These are phyloP conservation scores for Tachina fera DNA, from an alignment of 2,888 invertebrate genomes.

Conservation along the genomic window DNA sequence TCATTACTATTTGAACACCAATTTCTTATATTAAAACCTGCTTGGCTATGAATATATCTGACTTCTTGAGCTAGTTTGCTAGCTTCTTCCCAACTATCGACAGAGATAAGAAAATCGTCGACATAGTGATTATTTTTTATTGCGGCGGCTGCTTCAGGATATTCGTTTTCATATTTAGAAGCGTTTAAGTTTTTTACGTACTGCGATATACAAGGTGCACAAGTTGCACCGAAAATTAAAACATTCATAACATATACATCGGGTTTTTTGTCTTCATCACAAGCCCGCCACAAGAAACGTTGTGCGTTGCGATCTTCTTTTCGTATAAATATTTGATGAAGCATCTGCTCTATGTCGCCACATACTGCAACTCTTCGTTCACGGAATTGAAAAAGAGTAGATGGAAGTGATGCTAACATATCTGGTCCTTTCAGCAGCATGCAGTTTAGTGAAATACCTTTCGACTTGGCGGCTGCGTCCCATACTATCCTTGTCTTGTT, in stretches of 20 bases:
- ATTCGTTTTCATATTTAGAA: background rate
- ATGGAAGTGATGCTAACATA: conserved; percentile 59
- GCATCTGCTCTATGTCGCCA: conserved; percentile 70
- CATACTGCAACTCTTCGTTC: conserved; percentile 53
- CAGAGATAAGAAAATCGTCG: background rate
- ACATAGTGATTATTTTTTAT: conserved; percentile 39
- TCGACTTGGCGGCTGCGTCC: conserved; percentile 54
- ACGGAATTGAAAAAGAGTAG: conserved; percentile 66
- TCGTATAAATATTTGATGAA: conserved; percentile 8
- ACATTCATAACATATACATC: conserved; percentile 3
- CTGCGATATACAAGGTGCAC: conserved; percentile 11
- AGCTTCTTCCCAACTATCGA: background rate
- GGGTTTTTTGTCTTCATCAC: background rate
- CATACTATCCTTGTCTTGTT: conserved; percentile 57
- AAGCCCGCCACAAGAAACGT: background rate
- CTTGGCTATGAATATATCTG: background rate
- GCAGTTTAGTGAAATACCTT: conserved; percentile 64
- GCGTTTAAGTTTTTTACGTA: conserved; percentile 11
- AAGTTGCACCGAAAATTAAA: background rate
- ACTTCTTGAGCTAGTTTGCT: conserved; percentile 2
- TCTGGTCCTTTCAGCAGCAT: conserved; percentile 58
- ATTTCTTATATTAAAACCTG: conserved; percentile 3
- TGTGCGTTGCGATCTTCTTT: conserved; percentile 2
- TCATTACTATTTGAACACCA: background rate
- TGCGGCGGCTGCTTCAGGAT: background rate